Evolutionary conservation across 2,797 vertebrate genomes (phyloP).

Genomic region (Acanthis flammea): DNA sequence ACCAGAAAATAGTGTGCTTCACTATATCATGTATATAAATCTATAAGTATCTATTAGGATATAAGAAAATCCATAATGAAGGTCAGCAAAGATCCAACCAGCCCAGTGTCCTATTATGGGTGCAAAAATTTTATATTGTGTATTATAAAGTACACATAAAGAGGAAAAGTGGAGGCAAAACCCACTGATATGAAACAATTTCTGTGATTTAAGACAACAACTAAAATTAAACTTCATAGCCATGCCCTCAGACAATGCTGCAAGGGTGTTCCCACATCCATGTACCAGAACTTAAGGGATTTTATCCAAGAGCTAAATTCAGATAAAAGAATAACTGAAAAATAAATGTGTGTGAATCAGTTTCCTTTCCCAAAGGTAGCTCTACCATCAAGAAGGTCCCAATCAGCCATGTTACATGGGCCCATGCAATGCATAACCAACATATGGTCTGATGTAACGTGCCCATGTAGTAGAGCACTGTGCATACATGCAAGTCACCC

Average conservation of each 20-base stretch:
- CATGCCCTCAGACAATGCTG: background rate
- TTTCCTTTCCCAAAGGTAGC: background rate
- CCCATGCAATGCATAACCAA: background rate
- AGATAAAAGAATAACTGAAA: background rate
- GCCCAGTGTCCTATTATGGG: background rate
- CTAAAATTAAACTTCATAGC: background rate
- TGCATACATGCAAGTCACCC: background rate
- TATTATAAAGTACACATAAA: background rate
- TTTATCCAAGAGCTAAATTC: background rate
- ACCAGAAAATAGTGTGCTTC: background rate
- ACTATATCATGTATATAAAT: background rate
- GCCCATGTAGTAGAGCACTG: background rate
- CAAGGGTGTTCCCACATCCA: background rate
- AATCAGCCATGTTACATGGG: too few species aligned
- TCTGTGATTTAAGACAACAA: background rate
- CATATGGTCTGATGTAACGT: accelerated
- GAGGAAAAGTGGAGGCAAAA: background rate
- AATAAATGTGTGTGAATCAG: background rate
- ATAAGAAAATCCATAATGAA: background rate
- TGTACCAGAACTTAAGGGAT: background rate
- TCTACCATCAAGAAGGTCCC: background rate
- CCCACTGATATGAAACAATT: background rate
- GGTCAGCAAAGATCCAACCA: background rate
- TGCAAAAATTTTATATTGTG: background rate
- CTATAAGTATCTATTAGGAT: background rate